These are phyloP conservation scores for Colletes latitarsis DNA, from an alignment of 1,140 invertebrate genomes.

Conservation along the genomic window DNA sequence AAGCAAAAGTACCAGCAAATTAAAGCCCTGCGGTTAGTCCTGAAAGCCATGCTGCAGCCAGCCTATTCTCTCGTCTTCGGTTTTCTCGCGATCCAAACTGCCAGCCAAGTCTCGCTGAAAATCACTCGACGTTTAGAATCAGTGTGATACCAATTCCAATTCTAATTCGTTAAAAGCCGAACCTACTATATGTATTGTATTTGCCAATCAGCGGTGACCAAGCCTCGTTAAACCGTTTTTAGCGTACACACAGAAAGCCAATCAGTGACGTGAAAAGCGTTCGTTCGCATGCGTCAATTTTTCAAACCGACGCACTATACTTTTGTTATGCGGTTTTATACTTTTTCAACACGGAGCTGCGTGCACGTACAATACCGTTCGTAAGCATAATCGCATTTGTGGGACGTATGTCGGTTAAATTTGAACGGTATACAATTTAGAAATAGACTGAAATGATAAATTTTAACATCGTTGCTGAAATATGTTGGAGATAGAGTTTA, in stretches of 20 bases:
- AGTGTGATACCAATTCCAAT: background rate
- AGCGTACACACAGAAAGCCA: constrained; percentile 46
- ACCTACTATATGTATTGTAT: background rate
- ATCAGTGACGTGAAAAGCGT: constrained; percentile 45
- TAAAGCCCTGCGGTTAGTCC: constrained; percentile 77
- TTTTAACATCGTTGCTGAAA: no score
- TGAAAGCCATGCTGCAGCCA: constrained; percentile 74
- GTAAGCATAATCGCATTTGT: no score
- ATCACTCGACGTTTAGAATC: constrained; percentile 26
- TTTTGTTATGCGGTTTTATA: background rate
- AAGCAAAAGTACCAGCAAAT: constrained; percentile 80
- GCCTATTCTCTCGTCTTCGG: constrained; percentile 17
- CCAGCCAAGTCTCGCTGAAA: constrained; percentile 46
- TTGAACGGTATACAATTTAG: no score
- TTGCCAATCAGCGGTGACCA: constrained; percentile 52
- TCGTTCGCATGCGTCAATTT: background rate
- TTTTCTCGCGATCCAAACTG: constrained; percentile 10
- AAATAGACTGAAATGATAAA: no score
- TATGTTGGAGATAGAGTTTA: no score
- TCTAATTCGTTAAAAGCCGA: constrained; percentile 18
- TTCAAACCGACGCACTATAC: background rate
- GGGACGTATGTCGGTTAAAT: no score
- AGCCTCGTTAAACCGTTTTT: constrained; percentile 44
- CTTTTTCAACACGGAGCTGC: background rate
- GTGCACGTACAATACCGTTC: background rate